Evolutionary conservation across 2,888 invertebrate genomes (phyloP).

Genomic region (Busseola fusca): DNA sequence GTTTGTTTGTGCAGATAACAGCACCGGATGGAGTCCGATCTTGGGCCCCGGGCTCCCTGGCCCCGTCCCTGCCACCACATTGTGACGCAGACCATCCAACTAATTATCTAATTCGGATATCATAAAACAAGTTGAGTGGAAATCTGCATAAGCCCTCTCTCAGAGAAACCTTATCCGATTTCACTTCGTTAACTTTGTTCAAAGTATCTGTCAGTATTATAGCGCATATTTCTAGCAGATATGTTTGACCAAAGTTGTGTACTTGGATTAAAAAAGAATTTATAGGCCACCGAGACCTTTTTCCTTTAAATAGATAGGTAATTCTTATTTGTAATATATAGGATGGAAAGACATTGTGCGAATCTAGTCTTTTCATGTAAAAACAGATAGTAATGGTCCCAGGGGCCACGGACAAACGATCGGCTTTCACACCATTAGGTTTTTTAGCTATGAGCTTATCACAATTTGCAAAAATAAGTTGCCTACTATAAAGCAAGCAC

Average conservation of each 20-base stretch:
- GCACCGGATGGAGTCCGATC: conserved; percentile 63
- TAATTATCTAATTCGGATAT: conserved; percentile 52
- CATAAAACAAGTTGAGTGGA: conserved; percentile 52
- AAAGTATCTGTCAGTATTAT: conserved; percentile 52
- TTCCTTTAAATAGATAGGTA: conserved; percentile 42
- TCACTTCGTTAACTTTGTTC: conserved; percentile 54
- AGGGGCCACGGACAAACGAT: conserved; percentile 73
- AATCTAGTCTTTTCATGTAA: conserved; percentile 69
- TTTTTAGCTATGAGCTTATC: conserved; percentile 74
- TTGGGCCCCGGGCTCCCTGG: conserved; percentile 17
- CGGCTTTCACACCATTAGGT: conserved; percentile 77
- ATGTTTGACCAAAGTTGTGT: conserved; percentile 51
- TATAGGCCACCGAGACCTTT: conserved; percentile 51
- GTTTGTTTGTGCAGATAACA: conserved; percentile 76
- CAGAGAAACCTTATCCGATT: conserved; percentile 41
- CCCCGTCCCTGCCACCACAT: conserved; percentile 22
- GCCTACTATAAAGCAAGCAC: conserved; percentile 50
- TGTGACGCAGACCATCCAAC: conserved; percentile 31
- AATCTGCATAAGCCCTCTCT: conserved; percentile 41
- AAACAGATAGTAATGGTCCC: conserved; percentile 67
- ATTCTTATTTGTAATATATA: conserved; percentile 52
- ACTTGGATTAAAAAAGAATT: conserved; percentile 56
- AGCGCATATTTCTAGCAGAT: conserved; percentile 56
- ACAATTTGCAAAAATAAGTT: conserved; percentile 71
- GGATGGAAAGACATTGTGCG: conserved; percentile 54